These are phyloP conservation scores for Leptodirus hochenwartii DNA, from an alignment of 2,888 invertebrate species.

Conservation along the genomic window DNA sequence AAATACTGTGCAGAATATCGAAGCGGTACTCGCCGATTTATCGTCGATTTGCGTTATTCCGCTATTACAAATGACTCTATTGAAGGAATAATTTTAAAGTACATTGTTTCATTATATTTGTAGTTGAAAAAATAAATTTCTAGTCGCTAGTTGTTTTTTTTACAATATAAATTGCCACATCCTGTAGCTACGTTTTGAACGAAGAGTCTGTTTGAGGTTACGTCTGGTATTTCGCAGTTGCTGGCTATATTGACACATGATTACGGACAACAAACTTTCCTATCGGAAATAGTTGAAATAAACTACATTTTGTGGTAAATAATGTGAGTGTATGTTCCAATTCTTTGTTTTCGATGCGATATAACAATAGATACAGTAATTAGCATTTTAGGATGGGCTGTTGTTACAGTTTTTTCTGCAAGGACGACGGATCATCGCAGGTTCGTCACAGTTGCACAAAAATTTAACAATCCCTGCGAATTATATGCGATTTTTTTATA, in stretches of 20 bases:
- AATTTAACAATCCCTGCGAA: too few relatives aligned
- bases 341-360: too few relatives aligned
- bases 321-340: too few relatives aligned
- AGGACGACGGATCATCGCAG: conserved; percentile 49
- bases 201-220: too few relatives aligned
- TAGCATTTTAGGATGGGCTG: conserved; percentile 34
- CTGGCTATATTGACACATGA: too few relatives aligned
- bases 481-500: conserved; percentile 8
- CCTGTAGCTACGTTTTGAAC: too few relatives aligned
- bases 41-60: conserved; percentile 77
- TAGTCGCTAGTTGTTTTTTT: neutral
- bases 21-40: conserved; percentile 73
- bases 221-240: too few relatives aligned
- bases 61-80: conserved; percentile 59
- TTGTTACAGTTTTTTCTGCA: conserved; percentile 51
- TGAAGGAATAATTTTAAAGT: conserved; percentile 33
- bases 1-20: conserved; percentile 57
- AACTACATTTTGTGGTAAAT: too few relatives aligned
- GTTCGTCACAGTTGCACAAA: conserved; percentile 24
- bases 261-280: too few relatives aligned
- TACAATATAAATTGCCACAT: neutral
- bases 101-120: neutral
- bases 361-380: neutral
- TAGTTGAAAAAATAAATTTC: neutral
- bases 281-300: too few relatives aligned